Percentiles rank a stretch among this genome's conserved stretches.
Evolutionary conservation across 1,140 invertebrate species (phyloP).

Genomic region (Sitophilus oryzae): DNA sequence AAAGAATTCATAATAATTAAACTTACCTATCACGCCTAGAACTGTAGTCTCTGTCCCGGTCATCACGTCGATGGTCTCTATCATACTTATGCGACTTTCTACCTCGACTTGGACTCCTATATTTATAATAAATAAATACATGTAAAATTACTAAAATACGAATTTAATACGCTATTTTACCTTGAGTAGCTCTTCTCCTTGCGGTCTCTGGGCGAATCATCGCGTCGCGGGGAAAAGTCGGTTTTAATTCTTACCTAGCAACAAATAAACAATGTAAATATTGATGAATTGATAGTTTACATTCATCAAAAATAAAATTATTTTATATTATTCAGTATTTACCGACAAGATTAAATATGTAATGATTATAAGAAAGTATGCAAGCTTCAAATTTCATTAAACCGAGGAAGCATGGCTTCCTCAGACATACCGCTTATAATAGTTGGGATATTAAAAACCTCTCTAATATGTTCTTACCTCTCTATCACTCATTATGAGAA

Average conservation of each 20-base stretch:
- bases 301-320: neutral
- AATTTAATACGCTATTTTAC: constrained; percentile 20
- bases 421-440: constrained; percentile 3
- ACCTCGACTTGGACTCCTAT: constrained; percentile 40
- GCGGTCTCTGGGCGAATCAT: constrained; percentile 39
- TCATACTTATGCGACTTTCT: constrained; percentile 31
- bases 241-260: constrained; percentile 31
- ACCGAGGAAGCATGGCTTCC: constrained; percentile 13
- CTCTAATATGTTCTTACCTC: constrained; percentile 28
- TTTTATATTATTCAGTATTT: neutral
- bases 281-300: neutral
- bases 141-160: neutral
- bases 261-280: constrained; percentile 2
- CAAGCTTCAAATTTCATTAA: neutral
- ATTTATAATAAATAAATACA: constrained; percentile 2
- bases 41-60: constrained; percentile 30
- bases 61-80: constrained; percentile 34
- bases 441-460: constrained; percentile 1
- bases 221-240: constrained; percentile 34
- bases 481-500: constrained; percentile 32
- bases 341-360: neutral
- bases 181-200: constrained; percentile 40
- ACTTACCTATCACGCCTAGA: constrained; percentile 24
- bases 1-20: constrained; percentile 6
- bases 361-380: constrained; percentile 2